Evolutionary conservation across 2,113 vertebrate genomes (phyloP), one percentile per base, ranked within the genome.

Genomic region (Peucedramus taeniatus): DNA sequence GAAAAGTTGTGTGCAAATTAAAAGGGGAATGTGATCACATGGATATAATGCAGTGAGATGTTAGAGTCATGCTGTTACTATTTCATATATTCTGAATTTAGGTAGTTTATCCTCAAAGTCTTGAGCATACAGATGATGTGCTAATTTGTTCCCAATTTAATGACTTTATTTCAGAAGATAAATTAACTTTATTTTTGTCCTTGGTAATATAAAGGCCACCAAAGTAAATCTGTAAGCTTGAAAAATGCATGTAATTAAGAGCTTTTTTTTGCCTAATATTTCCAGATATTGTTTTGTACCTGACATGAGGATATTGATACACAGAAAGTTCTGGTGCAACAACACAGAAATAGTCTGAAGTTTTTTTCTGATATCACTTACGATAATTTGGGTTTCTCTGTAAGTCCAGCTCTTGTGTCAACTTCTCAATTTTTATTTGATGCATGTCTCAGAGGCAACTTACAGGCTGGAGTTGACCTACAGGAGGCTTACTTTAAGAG

Each of bases 71-170:
- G 45, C 54, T 10, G 3, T 71, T 64, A 47, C 5, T 42, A 51
- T 83, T 51, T 68, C 10, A 40, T 22, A n/a, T 15, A 70, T 68
- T 78, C 47, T 75, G 39, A 78, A 74, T 66, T 93, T 81, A 7
- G 0, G 33, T 24, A 71, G 31, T 6, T 89, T 78, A 84, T 74
- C 63, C 31, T 71, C 64, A 56, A 78, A 83, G 23, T 31, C 56
- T 66, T 81, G 22, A 93, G 27, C 51, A 83, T 47, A 65, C 5
- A 74, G 42, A 85, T 40, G 30, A 93, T 40, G 11, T 59, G 26
- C 47, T 80, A 40, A 80, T 83, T 95, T 86, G 26, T 70, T 89
- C 59, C 65, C 6, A 77, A 68, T 11, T 42, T 51, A 88, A 75
- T 37, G 20, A 53, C 13, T 87, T 85, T 27, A 70, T 23, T 83